A percentile compares a stretch with the other conserved stretches of the same genome.
phyloP scores from a whole-genome alignment of 2,888 invertebrate genomes.

The Teinopalpus imperialis region DNA sequence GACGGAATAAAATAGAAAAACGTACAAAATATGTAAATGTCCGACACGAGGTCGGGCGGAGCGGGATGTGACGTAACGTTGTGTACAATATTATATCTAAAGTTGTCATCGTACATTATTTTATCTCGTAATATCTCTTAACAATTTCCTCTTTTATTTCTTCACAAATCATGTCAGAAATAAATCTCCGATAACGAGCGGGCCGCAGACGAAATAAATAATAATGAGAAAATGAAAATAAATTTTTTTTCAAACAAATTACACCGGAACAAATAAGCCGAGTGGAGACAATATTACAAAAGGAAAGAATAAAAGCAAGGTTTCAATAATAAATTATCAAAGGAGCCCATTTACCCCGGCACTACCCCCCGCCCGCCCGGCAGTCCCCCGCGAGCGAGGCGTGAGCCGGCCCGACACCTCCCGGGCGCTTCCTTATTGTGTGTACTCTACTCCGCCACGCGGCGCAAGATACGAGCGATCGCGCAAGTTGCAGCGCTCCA shows the following conservation, averaged over 20 bases:
- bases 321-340: conserved; percentile 77
- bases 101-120: no score
- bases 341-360: conserved; percentile 44
- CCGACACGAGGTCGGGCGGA: no score
- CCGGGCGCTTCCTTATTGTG: conserved; percentile 63
- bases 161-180: conserved; percentile 11
- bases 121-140: not conserved
- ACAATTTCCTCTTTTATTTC: not conserved
- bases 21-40: no score
- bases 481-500: no score
- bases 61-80: no score
- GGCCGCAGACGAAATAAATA: conserved; percentile 30
- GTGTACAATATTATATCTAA: no score
- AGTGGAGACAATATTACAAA: conserved; percentile 67
- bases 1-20: no score
- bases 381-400: conserved; percentile 40
- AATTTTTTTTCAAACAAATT: conserved; percentile 53
- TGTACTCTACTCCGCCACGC: conserved; percentile 49
- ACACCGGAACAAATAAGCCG: conserved; percentile 61
- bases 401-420: conserved; percentile 64
- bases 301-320: conserved; percentile 63
- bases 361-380: no score
- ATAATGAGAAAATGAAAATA: conserved; percentile 36
- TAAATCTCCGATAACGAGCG: conserved; percentile 32
- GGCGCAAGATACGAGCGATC: conserved; percentile 30